Evolutionary conservation across 2,888 invertebrate genomes (phyloP).

Genomic region (Tenthredo notha): DNA sequence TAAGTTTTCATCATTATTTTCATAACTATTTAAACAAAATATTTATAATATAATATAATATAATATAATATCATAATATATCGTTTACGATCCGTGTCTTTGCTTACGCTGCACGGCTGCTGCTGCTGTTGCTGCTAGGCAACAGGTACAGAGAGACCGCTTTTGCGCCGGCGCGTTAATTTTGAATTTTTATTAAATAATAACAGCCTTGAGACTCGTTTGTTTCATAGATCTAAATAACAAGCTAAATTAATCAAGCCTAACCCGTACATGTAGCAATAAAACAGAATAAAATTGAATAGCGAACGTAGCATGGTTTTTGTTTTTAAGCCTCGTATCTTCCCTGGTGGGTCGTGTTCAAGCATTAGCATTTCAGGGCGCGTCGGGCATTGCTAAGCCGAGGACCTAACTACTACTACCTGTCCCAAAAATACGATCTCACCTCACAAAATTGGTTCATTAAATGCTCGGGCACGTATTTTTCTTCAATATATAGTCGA

Average conservation of each 20-base stretch:
- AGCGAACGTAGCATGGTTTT: background rate
- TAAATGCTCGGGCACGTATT: constrained; percentile 29
- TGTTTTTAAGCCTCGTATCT: background rate
- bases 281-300: background rate
- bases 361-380: constrained; percentile 71
- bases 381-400: constrained; percentile 70
- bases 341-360: background rate
- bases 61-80: no score
- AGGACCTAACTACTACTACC: constrained; percentile 65
- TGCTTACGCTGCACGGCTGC: no score
- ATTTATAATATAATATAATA: no score
- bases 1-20: constrained; percentile 54
- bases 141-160: constrained; percentile 73
- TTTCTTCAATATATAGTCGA: constrained; percentile 5
- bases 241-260: background rate
- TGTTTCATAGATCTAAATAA: background rate
- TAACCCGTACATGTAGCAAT: background rate
- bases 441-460: constrained; percentile 40
- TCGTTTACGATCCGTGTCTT: no score
- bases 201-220: background rate
- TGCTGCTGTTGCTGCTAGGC: constrained; percentile 68
- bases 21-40: no score
- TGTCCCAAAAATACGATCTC: constrained; percentile 70
- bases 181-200: constrained; percentile 51
- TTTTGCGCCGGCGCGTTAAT: constrained; percentile 65